A percentile compares a stretch with the other conserved stretches of the same genome.
These are phyloP conservation scores for Microctonus hyperodae DNA, from an alignment of 2,888 invertebrate genomes.

Conservation along the genomic window DNA sequence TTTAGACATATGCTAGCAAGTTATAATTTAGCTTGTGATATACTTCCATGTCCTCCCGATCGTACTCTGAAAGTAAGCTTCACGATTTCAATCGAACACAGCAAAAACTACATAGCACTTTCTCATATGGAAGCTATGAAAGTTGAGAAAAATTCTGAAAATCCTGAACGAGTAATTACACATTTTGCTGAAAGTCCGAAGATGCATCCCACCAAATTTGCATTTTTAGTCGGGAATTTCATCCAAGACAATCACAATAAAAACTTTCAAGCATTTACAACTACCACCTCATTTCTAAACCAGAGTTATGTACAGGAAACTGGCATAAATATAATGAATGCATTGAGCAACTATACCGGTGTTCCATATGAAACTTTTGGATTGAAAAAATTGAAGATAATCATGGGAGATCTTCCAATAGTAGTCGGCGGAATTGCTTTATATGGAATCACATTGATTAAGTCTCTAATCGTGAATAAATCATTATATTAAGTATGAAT, in stretches of 20 bases:
- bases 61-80: constrained; percentile 75
- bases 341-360: constrained; percentile 20
- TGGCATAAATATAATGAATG: background rate
- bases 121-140: constrained; percentile 49
- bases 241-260: constrained; percentile 4
- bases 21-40: constrained; percentile 74
- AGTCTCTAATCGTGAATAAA: too few relatives aligned
- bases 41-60: constrained; percentile 81
- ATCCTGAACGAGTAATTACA: constrained; percentile 32
- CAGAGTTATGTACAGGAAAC: background rate
- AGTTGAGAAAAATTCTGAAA: background rate
- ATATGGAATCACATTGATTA: too few relatives aligned
- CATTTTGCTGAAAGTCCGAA: constrained; percentile 40
- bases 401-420: background rate
- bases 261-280: background rate
- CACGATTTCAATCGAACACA: constrained; percentile 70
- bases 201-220: constrained; percentile 69
- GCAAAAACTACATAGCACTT: constrained; percentile 57
- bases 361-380: constrained; percentile 47
- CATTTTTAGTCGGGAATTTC: constrained; percentile 68
- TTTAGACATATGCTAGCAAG: constrained; percentile 71
- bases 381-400: background rate
- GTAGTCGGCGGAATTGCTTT: constrained; percentile 62
- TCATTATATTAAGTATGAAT: too few relatives aligned
- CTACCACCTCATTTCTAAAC: background rate